Percentiles rank a stretch among this genome's conserved stretches.
Conservation (phyloP, 2,888 invertebrate genomes). For the Mellilla xanthometata region DNA sequence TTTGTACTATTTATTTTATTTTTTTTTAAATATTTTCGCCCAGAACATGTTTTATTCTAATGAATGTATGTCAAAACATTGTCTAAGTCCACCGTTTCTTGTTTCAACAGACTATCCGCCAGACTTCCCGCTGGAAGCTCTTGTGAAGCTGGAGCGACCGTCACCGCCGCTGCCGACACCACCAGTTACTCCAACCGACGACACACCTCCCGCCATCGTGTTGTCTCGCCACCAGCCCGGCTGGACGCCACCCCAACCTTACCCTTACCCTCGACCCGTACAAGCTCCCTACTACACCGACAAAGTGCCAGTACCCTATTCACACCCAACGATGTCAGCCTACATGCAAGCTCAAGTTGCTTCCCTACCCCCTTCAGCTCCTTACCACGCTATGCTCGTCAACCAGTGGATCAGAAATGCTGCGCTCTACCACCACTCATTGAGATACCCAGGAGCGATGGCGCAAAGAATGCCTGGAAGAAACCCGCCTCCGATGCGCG, state of each 20-base stretch:
- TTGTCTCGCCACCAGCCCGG: slow-evolving; percentile 66
- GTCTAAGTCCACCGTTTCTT: no score
- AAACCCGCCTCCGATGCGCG: slow-evolving; percentile 80
- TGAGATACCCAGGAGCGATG: slow-evolving; percentile 76
- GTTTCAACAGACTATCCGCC: slow-evolving; percentile 79
- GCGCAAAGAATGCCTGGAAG: slow-evolving; percentile 76
- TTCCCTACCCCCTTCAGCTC: slow-evolving; percentile 68
- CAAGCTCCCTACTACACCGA: slow-evolving; percentile 67
- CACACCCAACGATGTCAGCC: slow-evolving; percentile 67
- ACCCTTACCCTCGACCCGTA: slow-evolving; percentile 67
- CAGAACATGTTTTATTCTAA: no score
- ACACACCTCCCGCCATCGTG: slow-evolving; percentile 76
- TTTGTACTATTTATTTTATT: slow-evolving; percentile 13
- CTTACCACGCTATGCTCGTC: slow-evolving; percentile 84
- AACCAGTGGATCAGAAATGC: slow-evolving; percentile 90
- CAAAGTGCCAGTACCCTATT: slow-evolving; percentile 61
- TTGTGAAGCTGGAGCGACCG: slow-evolving; percentile 83
- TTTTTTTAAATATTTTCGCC: no score
- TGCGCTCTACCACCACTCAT: slow-evolving; percentile 84
- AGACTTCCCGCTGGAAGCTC: slow-evolving; percentile 81
- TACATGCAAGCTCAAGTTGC: slow-evolving; percentile 76
- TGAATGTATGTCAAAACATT: no score
- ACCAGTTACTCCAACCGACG: slow-evolving; percentile 88
- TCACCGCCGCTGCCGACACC: slow-evolving; percentile 87
- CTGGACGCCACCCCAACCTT: slow-evolving; percentile 63